Percentiles rank a stretch among this genome's conserved stretches.
Evolutionary conservation across 2,888 invertebrate genomes (phyloP).

Genomic region (Vanessa cardui): DNA sequence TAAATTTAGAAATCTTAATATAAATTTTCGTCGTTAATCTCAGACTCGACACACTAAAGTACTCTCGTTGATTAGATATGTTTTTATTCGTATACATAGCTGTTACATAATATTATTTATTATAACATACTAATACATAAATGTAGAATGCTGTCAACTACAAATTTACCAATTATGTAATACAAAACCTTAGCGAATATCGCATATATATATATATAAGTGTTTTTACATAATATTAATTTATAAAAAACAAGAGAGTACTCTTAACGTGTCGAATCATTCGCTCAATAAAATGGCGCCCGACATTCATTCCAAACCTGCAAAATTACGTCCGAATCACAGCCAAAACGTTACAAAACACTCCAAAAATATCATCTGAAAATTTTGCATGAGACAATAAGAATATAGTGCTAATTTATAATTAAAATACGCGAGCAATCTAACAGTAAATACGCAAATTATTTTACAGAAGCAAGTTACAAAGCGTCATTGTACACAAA

Average conservation of each 20-base stretch:
- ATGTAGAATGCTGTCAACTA: no score
- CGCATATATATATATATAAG: no score
- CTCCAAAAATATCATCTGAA: slow-evolving; percentile 53
- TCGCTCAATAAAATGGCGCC: slow-evolving; percentile 13
- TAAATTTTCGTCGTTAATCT: not conserved
- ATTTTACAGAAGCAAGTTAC: slow-evolving; percentile 20
- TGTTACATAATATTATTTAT: no score
- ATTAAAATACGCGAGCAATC: not conserved
- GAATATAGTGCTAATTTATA: slow-evolving; percentile 8
- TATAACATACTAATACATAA: no score
- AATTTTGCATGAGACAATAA: slow-evolving; percentile 30
- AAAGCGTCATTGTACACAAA: slow-evolving; percentile 13
- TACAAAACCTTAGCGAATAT: no score
- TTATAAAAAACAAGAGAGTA: not conserved
- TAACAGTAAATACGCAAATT: slow-evolving; percentile 6
- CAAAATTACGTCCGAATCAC: slow-evolving; percentile 61
- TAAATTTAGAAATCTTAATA: slow-evolving; percentile 25
- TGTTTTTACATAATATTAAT: not conserved
- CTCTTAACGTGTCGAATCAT: slow-evolving; percentile 45
- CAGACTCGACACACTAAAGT: not conserved
- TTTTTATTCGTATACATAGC: not conserved
- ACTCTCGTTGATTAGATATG: not conserved
- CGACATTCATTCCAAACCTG: slow-evolving; percentile 22
- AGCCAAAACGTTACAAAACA: slow-evolving; percentile 64
- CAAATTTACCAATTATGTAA: no score